Base-by-base conservation (phyloP, 2,113 vertebrate genomes). In the Crotalus viridis region DNA sequence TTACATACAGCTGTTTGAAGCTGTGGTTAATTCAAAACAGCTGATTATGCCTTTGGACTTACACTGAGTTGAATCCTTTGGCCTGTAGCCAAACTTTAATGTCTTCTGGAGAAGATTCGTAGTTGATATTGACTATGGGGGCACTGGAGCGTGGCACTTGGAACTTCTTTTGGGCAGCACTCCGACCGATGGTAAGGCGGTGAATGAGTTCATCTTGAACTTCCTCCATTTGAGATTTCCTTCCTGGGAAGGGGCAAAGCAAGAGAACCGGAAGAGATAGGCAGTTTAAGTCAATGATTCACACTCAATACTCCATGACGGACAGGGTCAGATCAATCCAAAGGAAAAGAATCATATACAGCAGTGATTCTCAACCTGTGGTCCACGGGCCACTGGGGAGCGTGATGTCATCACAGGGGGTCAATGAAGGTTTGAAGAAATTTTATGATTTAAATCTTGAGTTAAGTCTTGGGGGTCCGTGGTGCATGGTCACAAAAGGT, bases 141-240 rank as follows among this genome's bases (percentile, higher is more conserved):
- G 96, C 86, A 19, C 97, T 97, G 10, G 98, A 98, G 51, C 98
- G 95, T 0, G 98, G 98, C 94, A 97, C 97, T 0, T 97, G 98
- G 85, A 99, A 97, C 96, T 98, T 99, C 97, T 98, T 99, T 97
- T 99, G 98, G 1, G 99, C 98, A 0, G 97, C 95, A 0, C 98
- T 98, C 52, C 99, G 98, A 4, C 99, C 99, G 0, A 99, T 97
- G 28, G 99, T 99, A 74, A 99, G 98, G 4, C 99, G 96, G 95
- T 99, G 98, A 85, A 99, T 97, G 9, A 99, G 98, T 92, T 99
- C 99, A 22, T 99, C 99, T 96, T 99, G 99, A 0, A 99, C 99
- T 57, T 99, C 99, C 93, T 99, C 99, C 99, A 99, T 99, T 97
- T 99, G 99, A 0, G 99, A 99, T 95, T 99, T 99, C 96, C 99